These are phyloP conservation scores for Leptoclinus maculatus DNA, from an alignment of 2,797 vertebrate species.

Conservation along the genomic window DNA sequence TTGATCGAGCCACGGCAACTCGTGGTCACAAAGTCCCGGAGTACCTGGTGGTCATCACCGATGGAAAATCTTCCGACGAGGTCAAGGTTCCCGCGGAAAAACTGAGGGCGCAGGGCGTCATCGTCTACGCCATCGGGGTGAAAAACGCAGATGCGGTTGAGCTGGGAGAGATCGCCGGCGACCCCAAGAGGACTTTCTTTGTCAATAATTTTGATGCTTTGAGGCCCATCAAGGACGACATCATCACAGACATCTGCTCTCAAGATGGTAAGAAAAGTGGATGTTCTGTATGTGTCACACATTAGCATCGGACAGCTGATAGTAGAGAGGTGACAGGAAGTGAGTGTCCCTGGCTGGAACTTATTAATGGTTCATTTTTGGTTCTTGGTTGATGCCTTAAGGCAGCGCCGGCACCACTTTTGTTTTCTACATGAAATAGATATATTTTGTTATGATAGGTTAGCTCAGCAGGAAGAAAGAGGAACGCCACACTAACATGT, in stretches of 20 bases:
- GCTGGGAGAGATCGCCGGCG: conserved; percentile 76
- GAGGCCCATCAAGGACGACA: conserved; percentile 70
- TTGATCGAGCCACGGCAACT: conserved; percentile 49
- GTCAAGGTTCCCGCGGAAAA: conserved; percentile 76
- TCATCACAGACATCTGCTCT: conserved; percentile 83
- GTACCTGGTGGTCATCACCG: conserved; percentile 86
- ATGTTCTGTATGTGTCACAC: background rate
- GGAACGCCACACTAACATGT: background rate
- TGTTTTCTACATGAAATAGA: background rate
- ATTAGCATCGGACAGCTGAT: background rate
- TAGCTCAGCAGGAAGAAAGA: background rate
- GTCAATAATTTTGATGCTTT: conserved; percentile 83
- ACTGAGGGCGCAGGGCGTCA: conserved; percentile 70
- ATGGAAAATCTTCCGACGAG: conserved; percentile 77
- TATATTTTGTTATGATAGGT: background rate
- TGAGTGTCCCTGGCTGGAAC: background rate
- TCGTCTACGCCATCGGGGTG: conserved; percentile 83
- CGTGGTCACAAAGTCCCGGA: conserved; percentile 61
- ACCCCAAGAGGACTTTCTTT: conserved; percentile 73
- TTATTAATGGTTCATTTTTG: background rate
- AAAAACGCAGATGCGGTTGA: conserved; percentile 61
- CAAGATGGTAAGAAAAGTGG: conserved; percentile 77
- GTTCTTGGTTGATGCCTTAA: background rate
- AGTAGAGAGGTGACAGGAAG: background rate
- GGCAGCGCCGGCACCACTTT: background rate